phyloP scores from a whole-genome alignment of 1,140 invertebrate species.

The Stratiolaelaps scimitus region DNA sequence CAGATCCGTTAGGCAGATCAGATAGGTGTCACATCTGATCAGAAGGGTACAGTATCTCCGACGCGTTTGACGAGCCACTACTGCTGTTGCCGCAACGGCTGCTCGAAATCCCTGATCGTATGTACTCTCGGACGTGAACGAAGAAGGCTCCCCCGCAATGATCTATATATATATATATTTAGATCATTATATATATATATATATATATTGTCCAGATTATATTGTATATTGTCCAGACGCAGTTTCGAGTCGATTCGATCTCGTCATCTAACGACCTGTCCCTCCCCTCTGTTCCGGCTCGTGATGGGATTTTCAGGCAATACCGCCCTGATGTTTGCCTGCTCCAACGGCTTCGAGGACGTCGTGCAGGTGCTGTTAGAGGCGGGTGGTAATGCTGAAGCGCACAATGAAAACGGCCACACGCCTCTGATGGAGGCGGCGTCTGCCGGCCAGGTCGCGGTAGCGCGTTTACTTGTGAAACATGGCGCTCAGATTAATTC shows the following conservation, averaged over 20 bases:
- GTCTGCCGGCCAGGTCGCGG: constrained; percentile 84
- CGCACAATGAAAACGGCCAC: constrained; percentile 97
- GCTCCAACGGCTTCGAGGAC: constrained; percentile 84
- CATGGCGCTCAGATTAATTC: constrained; percentile 94
- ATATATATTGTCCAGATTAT: neutral
- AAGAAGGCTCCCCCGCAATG: no score
- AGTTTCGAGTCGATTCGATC: no score
- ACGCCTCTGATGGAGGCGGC: constrained; percentile 98
- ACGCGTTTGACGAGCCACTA: no score
- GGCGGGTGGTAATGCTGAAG: constrained; percentile 85
- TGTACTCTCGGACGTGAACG: no score
- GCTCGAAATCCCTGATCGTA: no score
- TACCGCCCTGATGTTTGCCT: constrained; percentile 95
- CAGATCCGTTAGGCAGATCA: no score
- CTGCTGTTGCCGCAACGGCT: no score
- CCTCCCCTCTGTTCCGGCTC: no score
- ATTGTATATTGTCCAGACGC: no score
- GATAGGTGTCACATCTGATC: no score
- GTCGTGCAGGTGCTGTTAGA: constrained; percentile 74
- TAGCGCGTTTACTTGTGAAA: constrained; percentile 77
- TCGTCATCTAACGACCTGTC: constrained; percentile 16
- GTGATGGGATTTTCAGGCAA: constrained; percentile 51
- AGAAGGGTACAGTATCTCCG: no score
- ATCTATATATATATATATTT: neutral
- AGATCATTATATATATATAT: neutral